Conservation (phyloP, 2,797 vertebrate genomes). For the Pygocentrus nattereri region DNA sequence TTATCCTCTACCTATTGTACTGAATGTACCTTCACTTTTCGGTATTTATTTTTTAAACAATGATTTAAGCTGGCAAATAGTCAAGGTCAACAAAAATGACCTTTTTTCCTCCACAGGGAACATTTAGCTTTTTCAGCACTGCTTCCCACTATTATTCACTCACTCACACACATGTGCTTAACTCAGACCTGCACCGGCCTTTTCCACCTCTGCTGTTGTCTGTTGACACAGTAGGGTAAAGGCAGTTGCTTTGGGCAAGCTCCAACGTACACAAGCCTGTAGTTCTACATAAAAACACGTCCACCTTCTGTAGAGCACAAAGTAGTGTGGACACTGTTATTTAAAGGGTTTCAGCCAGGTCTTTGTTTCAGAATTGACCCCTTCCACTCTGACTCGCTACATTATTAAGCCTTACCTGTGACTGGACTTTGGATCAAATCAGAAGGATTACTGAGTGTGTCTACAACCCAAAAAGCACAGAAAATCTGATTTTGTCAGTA, state of each 20-base stretch:
- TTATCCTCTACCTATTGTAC: too few species aligned
- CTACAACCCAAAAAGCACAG: too few species aligned
- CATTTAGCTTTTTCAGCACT: too few species aligned
- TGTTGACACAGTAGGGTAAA: conserved; percentile 11
- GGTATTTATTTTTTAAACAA: too few species aligned
- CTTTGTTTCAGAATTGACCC: neutral
- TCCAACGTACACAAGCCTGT: conserved; percentile 18
- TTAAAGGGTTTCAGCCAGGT: neutral
- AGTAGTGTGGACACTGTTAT: neutral
- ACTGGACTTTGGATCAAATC: neutral
- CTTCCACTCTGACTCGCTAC: too few species aligned
- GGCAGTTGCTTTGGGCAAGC: conserved; percentile 1
- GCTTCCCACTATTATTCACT: too few species aligned
- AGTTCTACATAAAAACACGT: neutral
- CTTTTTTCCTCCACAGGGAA: too few species aligned
- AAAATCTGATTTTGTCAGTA: too few species aligned
- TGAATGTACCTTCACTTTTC: too few species aligned
- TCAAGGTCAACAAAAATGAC: too few species aligned
- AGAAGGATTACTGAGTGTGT: neutral
- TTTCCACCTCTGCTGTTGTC: neutral
- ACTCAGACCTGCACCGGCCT: neutral
- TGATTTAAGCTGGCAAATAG: too few species aligned
- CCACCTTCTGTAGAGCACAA: neutral
- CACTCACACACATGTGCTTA: neutral
- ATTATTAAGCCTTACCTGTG: too few species aligned